These are phyloP conservation scores for Psilopsiagon aymara DNA, from an alignment of 2,113 vertebrate species.

Conservation along the genomic window DNA sequence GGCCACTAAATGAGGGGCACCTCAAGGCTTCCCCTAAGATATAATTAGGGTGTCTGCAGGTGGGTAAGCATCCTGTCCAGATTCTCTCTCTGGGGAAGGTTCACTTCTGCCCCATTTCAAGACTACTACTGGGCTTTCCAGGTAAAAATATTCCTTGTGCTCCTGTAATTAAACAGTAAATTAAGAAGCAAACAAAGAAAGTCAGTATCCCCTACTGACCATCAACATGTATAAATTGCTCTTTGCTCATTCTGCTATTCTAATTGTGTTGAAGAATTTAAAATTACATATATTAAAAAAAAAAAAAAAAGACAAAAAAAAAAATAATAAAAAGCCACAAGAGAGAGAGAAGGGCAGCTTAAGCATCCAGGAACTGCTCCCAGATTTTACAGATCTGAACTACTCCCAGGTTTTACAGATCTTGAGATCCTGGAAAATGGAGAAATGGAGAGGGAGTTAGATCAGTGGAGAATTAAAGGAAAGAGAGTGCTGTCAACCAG, in stretches of 20 bases:
- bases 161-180: not conserved
- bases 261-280: not conserved
- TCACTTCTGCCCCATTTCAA: not conserved
- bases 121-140: not conserved
- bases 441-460: not conserved
- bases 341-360: not conserved
- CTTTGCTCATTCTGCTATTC: not conserved
- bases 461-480: not conserved
- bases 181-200: not conserved
- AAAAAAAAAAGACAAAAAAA: too few relatives aligned
- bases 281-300: not conserved
- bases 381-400: not conserved
- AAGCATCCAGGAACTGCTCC: not conserved
- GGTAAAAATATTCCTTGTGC: fast-evolving
- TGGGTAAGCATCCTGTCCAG: not conserved
- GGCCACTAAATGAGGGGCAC: not conserved
- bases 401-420: not conserved
- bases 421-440: not conserved
- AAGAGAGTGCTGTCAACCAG: not conserved
- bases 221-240: not conserved
- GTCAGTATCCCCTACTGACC: not conserved
- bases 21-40: fast-evolving
- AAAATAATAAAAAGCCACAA: fast-evolving
- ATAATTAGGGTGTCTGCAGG: fast-evolving
- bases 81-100: fast-evolving